phyloP scores from a whole-genome alignment of 2,113 vertebrate genomes.

The Syrmaticus mikado region DNA sequence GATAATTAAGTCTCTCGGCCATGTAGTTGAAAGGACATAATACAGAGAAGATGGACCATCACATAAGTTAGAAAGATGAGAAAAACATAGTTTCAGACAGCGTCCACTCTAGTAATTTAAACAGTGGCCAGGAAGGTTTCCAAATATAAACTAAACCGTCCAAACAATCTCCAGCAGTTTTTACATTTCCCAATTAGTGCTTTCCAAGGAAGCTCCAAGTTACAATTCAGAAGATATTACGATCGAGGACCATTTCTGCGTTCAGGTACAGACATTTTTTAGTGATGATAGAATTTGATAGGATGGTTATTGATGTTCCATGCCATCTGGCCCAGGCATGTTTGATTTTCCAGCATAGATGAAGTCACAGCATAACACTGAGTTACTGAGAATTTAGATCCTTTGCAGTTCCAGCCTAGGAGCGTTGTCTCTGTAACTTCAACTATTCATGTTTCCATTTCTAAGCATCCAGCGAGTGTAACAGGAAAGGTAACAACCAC shows the following conservation, averaged over 20 bases:
- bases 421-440: neutral
- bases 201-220: neutral
- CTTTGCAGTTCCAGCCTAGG: neutral
- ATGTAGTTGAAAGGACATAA: neutral
- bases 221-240: neutral
- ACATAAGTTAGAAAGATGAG: neutral
- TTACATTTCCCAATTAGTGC: neutral
- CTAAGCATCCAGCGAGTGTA: neutral
- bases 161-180: neutral
- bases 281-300: neutral
- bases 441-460: neutral
- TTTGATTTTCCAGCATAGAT: neutral
- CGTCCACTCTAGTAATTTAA: neutral
- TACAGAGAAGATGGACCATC: neutral
- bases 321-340: neutral
- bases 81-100: neutral
- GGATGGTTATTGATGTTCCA: neutral
- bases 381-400: neutral
- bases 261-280: neutral
- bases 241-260: neutral
- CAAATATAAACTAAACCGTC: neutral
- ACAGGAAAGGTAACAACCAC: neutral
- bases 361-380: neutral
- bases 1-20: neutral
- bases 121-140: neutral